Evolutionary conservation across 2,888 invertebrate genomes (phyloP).

Genomic region (Zygaena filipendulae): DNA sequence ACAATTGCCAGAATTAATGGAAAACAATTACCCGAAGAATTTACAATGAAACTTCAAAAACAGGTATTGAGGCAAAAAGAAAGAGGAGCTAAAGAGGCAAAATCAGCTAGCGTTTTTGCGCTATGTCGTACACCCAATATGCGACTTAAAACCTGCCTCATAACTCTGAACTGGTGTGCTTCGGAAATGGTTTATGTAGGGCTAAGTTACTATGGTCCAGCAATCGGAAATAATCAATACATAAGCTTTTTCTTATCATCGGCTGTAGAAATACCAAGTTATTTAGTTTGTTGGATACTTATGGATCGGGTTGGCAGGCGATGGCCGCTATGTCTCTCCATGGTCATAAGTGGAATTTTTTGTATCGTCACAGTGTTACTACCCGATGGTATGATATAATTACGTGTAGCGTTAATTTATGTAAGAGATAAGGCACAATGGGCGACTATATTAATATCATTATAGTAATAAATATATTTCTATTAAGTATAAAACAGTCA

Average conservation of each 20-base stretch:
- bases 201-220: slow-evolving; percentile 90
- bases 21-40: slow-evolving; percentile 78
- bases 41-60: slow-evolving; percentile 77
- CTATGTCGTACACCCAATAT: slow-evolving; percentile 88
- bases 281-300: slow-evolving; percentile 86
- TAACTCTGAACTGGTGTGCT: slow-evolving; percentile 92
- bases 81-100: slow-evolving; percentile 47
- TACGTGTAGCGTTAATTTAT: too few relatives aligned
- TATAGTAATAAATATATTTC: too few relatives aligned
- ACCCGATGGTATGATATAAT: slow-evolving; percentile 78
- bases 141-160: slow-evolving; percentile 86
- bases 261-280: slow-evolving; percentile 89
- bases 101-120: slow-evolving; percentile 67
- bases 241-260: slow-evolving; percentile 90
- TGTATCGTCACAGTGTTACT: slow-evolving; percentile 87
- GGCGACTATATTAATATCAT: too few relatives aligned
- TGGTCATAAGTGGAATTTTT: slow-evolving; percentile 86
- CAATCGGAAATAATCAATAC: slow-evolving; percentile 88
- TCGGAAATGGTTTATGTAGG: slow-evolving; percentile 94
- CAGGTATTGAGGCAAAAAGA: slow-evolving; percentile 74
- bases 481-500: too few relatives aligned
- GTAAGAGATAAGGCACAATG: too few relatives aligned
- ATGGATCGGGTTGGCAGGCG: slow-evolving; percentile 90
- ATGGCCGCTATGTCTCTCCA: slow-evolving; percentile 88
- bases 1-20: slow-evolving; percentile 82